Base-by-base conservation (phyloP, 2,797 vertebrate species). In the Botia almorhae region DNA sequence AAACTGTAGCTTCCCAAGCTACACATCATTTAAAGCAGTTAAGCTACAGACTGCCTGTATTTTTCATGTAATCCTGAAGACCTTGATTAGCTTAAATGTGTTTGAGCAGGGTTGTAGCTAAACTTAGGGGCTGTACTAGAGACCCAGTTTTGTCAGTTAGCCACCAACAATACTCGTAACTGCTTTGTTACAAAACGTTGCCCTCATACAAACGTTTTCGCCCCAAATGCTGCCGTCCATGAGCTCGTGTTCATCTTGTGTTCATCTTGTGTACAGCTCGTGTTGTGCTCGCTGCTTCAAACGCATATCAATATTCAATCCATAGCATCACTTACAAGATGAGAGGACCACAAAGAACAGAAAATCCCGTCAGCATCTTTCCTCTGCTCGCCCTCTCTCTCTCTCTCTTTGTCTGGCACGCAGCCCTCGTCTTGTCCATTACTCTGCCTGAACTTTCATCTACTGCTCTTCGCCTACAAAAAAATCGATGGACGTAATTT, bases 271-370 rank as follows among this genome's bases (percentile, higher is more conserved):
- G 3, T 53, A 78, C 69, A 76, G 81, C 39, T 39, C 39, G 7
- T 39, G 81, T 82, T 86, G 63, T 73, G n/a, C 61, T n/a, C n/a
- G n/a, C n/a, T n/a, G n/a, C n/a, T n/a, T n/a, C n/a, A n/a, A n/a
- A n/a, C n/a, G n/a, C n/a, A 69, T 50, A 81, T 88, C 90, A 84
- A 90, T 90, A 90, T 81, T 81, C 82, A 85, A 88, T 90, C 89
- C 78, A 89, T 89, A 87, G 83, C 65, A 29, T 88, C 81, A 87
- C 87, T 87, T 87, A 89, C 82, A 84, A 72, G 86, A 89, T 85
- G 85, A 89, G 87, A 90, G 86, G 86, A 90, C 87, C 82, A 78
- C 82, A 84, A 81, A 84, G 68, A 88, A 81, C 50, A 70, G 55
- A 79, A 81, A 80, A 85, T 82, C 80, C 71, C 72, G 67, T 89